Evolutionary conservation across 1,140 invertebrate genomes (phyloP), one percentile per base, ranked within the genome.

Genomic region (Polyergus mexicanus): DNA sequence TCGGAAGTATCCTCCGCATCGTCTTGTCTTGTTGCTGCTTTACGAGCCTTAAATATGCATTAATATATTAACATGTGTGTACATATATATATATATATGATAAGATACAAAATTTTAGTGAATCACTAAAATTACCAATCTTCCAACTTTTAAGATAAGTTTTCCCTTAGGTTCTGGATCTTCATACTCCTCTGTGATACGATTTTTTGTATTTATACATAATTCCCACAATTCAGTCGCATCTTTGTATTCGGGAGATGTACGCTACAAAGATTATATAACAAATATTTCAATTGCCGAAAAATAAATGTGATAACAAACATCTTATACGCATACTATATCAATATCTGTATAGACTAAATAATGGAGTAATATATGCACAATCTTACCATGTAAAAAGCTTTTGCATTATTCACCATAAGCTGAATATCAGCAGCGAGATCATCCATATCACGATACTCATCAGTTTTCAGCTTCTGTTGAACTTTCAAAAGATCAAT

Each of bases 391-490:
- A 97, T 99, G 94, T 99, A 99, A 95, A 99, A 98, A 3, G 97
- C 97, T 94, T 99, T 98, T 0, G 98, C 98, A 96, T 99, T 99
- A 84, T 97, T 98, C 62, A 99, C 97, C 89, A 99, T 96, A 51
- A 99, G 94, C 92, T 98, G 98, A 92, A 99, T 97, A 95, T 99
- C 98, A 54, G 96, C 95, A 85, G 98, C 97, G 85, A 99, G 96
- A 91, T 99, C 98, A 56, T 98, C 98, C 88, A 99, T 96, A 93
- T 98, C 98, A 88, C 98, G 97, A 95, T 99, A 99, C 86, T 98
- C 98, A 90, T 99, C 99, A 16, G 98, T 99, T 96, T 99, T 99
- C 19, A 99, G 94, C 95, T 99, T 99, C 92, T 99, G 98, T 94
- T 99, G 98, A 32, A 99, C 98, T 95, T 98, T 98, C 32, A 99